Evolutionary conservation across 2,888 invertebrate genomes (phyloP), one percentile per base, ranked within the genome.

Genomic region (Andrena hattorfiana): DNA sequence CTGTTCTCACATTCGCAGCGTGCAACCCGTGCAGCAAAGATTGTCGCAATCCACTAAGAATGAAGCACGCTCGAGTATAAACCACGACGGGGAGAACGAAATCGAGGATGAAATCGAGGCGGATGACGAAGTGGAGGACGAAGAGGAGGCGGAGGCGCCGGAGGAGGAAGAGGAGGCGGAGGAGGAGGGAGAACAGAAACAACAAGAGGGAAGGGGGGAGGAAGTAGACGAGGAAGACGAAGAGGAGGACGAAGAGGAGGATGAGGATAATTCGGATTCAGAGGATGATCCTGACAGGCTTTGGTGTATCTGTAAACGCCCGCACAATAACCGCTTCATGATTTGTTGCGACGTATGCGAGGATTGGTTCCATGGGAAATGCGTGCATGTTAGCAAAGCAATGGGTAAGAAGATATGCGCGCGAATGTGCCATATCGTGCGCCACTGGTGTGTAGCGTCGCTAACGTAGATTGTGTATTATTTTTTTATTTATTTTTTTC

Each of bases 331-430:
- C 94, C 95, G 98, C 72, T 99, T 99, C 93, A 99, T 99, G 99
- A 99, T 99, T 90, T 98, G 98, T 94, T 99, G 99, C 94, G 99
- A 99, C 94, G 96, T 96, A 16, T 99, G 99, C 93, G 98, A 98
- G 93, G 98, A 99, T 93, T 99, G 99, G 99, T 99, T 98, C 93
- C 99, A 99, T 93, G 99, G 99, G n/a, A 98, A 97, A 92, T 99
- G 99, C 94, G 99, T 99, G 16, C 98, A 97, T 89, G 97, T 99
- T 60, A 98, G 98, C 26, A 97, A 98, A 95, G 96, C 97, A 0
- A 97, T 98, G 97, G 98, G 98, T 73, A 91, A 93, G 92, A 42
- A 26, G 35, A 35, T 42, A 30, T 66, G 63, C 30, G 35, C 42
- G 23, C 8, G 35, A 35, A 13, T 28, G 26, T 10, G 10, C 23